These are phyloP conservation scores for Zingel zingel DNA, from an alignment of 2,113 vertebrate genomes.

Conservation along the genomic window DNA sequence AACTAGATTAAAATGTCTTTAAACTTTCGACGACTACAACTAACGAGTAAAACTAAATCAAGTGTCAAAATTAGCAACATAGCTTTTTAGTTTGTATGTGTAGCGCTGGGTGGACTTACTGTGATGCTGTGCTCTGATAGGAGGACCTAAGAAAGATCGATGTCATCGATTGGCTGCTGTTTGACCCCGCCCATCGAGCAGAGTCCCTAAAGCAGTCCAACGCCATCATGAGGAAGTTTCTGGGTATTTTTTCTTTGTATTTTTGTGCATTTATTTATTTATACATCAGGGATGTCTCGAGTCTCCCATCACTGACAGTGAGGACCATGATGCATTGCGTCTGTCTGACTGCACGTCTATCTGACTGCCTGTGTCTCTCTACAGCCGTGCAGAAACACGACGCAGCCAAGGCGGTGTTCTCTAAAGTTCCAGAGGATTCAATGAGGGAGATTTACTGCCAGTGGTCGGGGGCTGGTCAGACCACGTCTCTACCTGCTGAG, in stretches of 20 bases:
- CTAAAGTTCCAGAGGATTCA: conserved; percentile 96
- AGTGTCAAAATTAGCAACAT: too few relatives aligned
- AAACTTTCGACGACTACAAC: too few relatives aligned
- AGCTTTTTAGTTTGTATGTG: background rate
- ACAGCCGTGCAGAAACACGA: conserved; percentile 95
- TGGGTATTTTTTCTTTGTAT: conserved; percentile 81
- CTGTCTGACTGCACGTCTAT: background rate
- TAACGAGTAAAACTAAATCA: too few relatives aligned
- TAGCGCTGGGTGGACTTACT: conserved; percentile 3
- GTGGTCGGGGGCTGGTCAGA: conserved; percentile 91
- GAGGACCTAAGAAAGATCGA: conserved; percentile 94
- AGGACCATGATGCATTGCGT: conserved; percentile 2
- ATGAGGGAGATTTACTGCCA: conserved; percentile 94
- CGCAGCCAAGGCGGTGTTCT: conserved; percentile 95
- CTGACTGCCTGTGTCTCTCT: background rate
- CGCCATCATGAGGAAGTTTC: conserved; percentile 97
- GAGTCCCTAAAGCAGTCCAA: conserved; percentile 98
- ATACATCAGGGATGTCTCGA: background rate
- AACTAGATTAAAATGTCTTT: too few relatives aligned
- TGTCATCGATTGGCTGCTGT: conserved; percentile 96
- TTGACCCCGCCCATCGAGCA: conserved; percentile 93
- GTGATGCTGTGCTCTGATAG: conserved; percentile 75
- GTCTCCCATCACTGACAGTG: background rate
- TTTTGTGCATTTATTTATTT: background rate
- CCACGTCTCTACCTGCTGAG: conserved; percentile 89